Base-by-base conservation (phyloP, 1,140 invertebrate species). In the Ips typographus region DNA sequence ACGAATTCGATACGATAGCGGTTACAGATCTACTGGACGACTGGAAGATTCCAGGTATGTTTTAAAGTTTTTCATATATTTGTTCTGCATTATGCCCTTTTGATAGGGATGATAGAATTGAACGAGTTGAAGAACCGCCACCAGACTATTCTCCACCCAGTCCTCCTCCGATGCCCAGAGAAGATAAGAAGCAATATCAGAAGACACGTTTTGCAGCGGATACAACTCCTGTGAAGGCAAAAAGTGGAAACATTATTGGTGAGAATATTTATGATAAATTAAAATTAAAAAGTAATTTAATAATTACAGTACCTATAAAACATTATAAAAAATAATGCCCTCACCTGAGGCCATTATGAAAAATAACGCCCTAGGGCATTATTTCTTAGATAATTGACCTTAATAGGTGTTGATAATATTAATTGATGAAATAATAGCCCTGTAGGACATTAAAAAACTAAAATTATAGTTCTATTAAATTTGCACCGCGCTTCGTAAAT, bases 101-200 rank as follows among this genome's bases (percentile, higher is more conserved):
- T 65, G 59, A 78, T 80, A 74, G 67, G n/a, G 82, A 84, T 57
- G 81, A 82, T 59, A 78, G 80, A 22, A 81, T 83, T 37, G 77
- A 79, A 69, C 80, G 78, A 1, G 77, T 81, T 2, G 80, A 81
- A 42, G 88, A 89, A 74, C 88, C 88, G 2, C 87, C 87, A 22
- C 88, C 88, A 1, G 88, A 90, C 75, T 90, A 90, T 75, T 89
- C 88, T 2, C 88, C 88, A 1, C 87, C 87, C 1, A 83, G 85
- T 51, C 85, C 87, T 1, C 85, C 85, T 3, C 81, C 81, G 38
- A 78, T 81, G 49, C 78, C 80, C 8, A 78, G 79, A 1, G 77
- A 80, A 64, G 68, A 84, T 66, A 83, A 86, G 37, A 88, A 88
- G 77, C 83, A 85, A 68, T 85, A 85, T 77, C 88, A 89, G 75